Percentiles rank a stretch among this genome's conserved stretches.
phyloP scores from a whole-genome alignment of 2,113 vertebrate genomes.

The Oncorhynchus gorbuscha region DNA sequence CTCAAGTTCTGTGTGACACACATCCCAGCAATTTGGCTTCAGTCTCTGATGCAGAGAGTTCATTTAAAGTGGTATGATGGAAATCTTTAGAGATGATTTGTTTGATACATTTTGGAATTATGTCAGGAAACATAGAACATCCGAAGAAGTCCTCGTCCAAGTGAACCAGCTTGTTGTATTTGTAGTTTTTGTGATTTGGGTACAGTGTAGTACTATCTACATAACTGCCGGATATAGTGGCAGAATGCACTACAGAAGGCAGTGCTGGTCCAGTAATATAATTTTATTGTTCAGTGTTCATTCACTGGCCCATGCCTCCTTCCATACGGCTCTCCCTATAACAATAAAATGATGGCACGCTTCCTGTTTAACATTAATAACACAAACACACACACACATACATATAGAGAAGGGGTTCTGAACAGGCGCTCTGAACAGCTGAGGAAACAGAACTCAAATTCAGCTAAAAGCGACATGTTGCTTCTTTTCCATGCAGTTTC shows the following conservation, averaged over 20 bases:
- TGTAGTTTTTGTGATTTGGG: constrained; percentile 31
- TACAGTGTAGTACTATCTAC: constrained; percentile 31
- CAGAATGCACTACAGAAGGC: constrained; percentile 51
- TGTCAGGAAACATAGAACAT: neutral
- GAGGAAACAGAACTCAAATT: constrained; percentile 45
- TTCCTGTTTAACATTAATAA: constrained; percentile 4
- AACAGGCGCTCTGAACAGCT: constrained; percentile 37
- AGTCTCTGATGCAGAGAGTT: too few relatives aligned
- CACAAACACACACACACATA: constrained; percentile 43
- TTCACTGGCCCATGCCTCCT: constrained; percentile 42
- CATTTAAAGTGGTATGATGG: too few relatives aligned
- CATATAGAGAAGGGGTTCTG: constrained; percentile 22
- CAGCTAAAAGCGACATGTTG: constrained; percentile 33
- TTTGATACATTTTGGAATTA: too few relatives aligned
- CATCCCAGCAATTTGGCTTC: too few relatives aligned
- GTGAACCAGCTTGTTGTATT: constrained; percentile 24
- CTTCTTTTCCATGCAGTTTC: constrained; percentile 32
- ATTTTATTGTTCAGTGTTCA: constrained; percentile 39
- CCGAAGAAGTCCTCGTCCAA: constrained; percentile 14
- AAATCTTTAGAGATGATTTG: too few relatives aligned
- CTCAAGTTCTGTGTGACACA: too few relatives aligned
- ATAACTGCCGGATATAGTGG: constrained; percentile 32
- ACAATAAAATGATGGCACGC: constrained; percentile 31
- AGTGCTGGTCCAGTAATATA: constrained; percentile 7
- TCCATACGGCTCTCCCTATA: too few relatives aligned